phyloP scores from a whole-genome alignment of 2,797 vertebrate species.

The Cossypha dichroa region DNA sequence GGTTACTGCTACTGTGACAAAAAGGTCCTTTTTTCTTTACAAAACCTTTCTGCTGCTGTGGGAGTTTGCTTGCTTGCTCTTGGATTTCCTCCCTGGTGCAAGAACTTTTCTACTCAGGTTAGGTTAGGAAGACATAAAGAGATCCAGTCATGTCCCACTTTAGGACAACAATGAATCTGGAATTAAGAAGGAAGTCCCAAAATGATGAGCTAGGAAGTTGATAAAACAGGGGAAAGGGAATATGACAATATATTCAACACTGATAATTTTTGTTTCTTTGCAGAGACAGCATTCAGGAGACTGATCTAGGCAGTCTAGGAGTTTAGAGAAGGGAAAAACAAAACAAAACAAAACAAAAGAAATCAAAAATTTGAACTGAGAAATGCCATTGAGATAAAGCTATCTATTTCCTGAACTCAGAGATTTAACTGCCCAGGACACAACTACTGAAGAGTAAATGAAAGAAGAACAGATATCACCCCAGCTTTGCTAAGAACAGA shows the following conservation, averaged over 20 bases:
- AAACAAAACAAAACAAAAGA: background rate
- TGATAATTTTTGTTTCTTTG: background rate
- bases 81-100: background rate
- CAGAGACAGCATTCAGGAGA: background rate
- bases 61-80: background rate
- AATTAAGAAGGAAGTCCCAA: background rate
- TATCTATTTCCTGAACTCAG: background rate
- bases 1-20: background rate
- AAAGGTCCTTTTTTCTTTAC: background rate
- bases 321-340: accelerated
- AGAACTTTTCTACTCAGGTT: background rate
- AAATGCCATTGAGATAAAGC: background rate
- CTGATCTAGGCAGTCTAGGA: background rate
- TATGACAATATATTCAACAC: background rate
- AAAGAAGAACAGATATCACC: background rate
- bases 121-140: background rate
- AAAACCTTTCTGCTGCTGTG: background rate
- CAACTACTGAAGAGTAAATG: background rate
- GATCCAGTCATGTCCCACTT: background rate
- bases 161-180: background rate
- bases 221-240: background rate
- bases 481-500: background rate
- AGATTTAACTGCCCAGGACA: background rate
- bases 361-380: background rate
- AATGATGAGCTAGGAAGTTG: background rate